Base-by-base conservation (phyloP, 1,140 invertebrate genomes). In the Brachionus plicatilis region DNA sequence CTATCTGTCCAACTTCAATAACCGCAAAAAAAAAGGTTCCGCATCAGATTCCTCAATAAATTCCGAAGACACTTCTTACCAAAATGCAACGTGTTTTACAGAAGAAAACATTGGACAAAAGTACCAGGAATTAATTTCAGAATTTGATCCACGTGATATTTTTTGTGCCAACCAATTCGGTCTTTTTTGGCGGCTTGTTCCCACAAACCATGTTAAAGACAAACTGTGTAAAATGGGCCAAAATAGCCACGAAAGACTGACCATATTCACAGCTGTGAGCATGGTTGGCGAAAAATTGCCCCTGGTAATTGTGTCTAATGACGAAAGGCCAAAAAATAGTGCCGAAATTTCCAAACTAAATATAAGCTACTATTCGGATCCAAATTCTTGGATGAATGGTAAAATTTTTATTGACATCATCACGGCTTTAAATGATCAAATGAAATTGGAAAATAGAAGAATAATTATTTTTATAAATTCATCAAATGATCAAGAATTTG, bases 271-370 rank as follows among this genome's bases (percentile, higher is more conserved):
- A 43, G 68, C 33, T n/a, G 68, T 43, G 29, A 72, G 68, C 9
- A 72, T 72, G 68, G 20, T 72, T 72, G 68, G 68, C 9, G 68
- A 72, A 43, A 72, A 72, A 43, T 17, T 43, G 41, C 68, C 68
- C 7, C 37, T 72, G 12, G 17, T 43, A 43, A 72, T 72, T 20
- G 20, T 72, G 9, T 72, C 68, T 3, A 41, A 72, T 43, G 68
- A 72, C 17, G 33, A 72, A 17, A 14, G 8, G n/a, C 68, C 68
- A 4, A 12, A 20, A 20, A 72, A 72, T 72, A 72, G 29, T 72
- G 41, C 8, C n/a, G 68, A 72, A 72, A 72, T 72, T 4, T 72
- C 68, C 12, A 72, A 72, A 43, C 43, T 72, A 72, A 72, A 72
- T 43, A 41, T 72, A 3, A 11, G 12, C 17, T 72, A 72, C 33